Base-by-base conservation (phyloP, 1,140 invertebrate species). In the Zaprionus taronus region DNA sequence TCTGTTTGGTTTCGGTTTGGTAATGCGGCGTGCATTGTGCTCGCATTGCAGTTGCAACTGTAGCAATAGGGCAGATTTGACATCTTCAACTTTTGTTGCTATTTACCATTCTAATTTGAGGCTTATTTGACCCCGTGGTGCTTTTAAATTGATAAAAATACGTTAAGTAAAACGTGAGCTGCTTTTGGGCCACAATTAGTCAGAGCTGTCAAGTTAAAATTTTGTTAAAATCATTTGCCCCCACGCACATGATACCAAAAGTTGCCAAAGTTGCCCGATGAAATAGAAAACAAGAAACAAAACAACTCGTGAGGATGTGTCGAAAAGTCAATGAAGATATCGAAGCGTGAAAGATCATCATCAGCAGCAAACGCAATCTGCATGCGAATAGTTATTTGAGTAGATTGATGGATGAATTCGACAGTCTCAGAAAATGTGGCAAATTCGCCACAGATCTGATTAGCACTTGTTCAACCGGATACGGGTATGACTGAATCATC, bases 111-210 rank as follows among this genome's bases (percentile, higher is more conserved):
- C 47, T 51, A 51, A 20, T 20, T 51, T 22, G 47, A n/a, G 20
- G 2, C 41, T 44, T 17, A n/a, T 44, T 53, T 36, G 47, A 65
- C 28, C 20, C 41, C 41, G 17, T 26, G 24, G 15, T 60, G 56
- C n/a, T 60, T 60, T 68, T 60, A 67, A 67, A 68, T 67, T 65
- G 20, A 67, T 67, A 68, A 47, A 34, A 34, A 34, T 34, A 31
- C 49, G 5, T 66, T 66, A 57, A 68, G 65, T 51, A 47, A 65
- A 34, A 34, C 47, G 20, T 58, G 17, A 14, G 28, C n/a, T 56
- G 4, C 31, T 12, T 72, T 72, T 76, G 73, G 84, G 85, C 62
- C 79, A 89, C 81, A 90, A 89, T 89, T 89, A 84, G 83, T 76
- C 56, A 68, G 55, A 69, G 67, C 70, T 53, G 68, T 57, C 66